phyloP scores from a whole-genome alignment of 2,113 vertebrate genomes.

The Indicator indicator region DNA sequence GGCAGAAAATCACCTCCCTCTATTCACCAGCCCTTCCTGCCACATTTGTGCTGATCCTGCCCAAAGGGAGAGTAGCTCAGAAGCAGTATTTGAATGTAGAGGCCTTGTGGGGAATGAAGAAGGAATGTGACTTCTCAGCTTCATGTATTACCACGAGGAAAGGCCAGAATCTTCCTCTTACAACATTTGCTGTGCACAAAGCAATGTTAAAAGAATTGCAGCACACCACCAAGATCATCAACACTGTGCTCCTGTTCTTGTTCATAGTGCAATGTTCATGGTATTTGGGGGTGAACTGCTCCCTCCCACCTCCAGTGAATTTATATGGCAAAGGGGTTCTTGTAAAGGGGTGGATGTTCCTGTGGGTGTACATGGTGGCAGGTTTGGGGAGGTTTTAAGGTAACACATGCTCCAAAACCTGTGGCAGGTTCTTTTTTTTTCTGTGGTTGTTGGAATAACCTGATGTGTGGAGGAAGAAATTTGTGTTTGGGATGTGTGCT shows the following conservation, averaged over 20 bases:
- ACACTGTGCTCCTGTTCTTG: not conserved
- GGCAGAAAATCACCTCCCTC: not conserved
- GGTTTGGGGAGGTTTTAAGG: not conserved
- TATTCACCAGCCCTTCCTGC: not conserved
- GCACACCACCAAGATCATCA: not conserved
- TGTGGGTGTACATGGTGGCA: not conserved
- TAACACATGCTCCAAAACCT: not conserved
- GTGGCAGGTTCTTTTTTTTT: not conserved
- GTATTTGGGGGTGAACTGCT: not conserved
- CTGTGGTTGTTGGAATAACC: constrained; percentile 4
- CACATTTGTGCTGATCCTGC: not conserved
- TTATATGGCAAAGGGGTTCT: not conserved
- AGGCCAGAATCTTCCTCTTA: not conserved
- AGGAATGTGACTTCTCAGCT: not conserved
- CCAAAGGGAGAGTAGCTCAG: not conserved
- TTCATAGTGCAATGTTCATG: not conserved
- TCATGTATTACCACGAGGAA: not conserved
- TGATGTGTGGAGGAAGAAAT: not conserved
- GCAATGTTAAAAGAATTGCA: not conserved
- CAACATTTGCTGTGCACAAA: not conserved
- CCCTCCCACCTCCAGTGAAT: not conserved
- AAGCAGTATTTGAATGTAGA: not conserved
- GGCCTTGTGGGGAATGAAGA: not conserved
- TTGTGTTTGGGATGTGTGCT: constrained; percentile 7
- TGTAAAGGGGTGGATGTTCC: not conserved